Base-by-base conservation (phyloP, 2,888 invertebrate genomes). In the Aleiodes testaceus region DNA sequence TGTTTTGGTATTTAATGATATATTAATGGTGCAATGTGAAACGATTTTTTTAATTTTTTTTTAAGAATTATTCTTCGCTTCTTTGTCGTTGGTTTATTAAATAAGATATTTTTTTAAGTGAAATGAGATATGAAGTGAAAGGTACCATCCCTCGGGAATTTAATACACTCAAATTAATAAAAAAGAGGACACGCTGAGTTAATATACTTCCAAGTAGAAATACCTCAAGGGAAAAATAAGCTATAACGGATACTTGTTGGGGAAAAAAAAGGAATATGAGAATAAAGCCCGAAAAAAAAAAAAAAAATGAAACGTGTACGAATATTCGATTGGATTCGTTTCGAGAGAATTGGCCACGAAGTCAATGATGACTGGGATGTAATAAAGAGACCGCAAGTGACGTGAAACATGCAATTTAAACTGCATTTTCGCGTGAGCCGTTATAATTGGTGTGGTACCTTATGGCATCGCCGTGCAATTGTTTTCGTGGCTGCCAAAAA, bases 401-500 rank as follows among this genome's bases (percentile, higher is more conserved):
- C 76, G 80, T 75, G 79, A 80, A 81, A 78, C 82, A 66, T 80
- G 83, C 81, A 82, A 82, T 82, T 83, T 84, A 82, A 84, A 83
- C 81, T 79, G 83, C 84, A 85, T 84, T 85, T 85, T 84, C 83
- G 78, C 78, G 79, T 80, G 83, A 83, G 81, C 84, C 83, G 82
- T 82, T 82, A 82, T 82, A 82, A 82, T 82, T 79, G 80, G 36
- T 77, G 75, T 14, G 63, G 66, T 63, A 67, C 55, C 45, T 70
- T 73, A 70, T 72, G 72, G 26, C 20, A 47, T 72, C 47, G 2
- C 16, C 18, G 16, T 36, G 1, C 59, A n/a, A 59, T 59, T 59
- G 59, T 59, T 59, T 18, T 9, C 11, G 42, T 16, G 59, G 26
- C 36, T 50, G 36, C 12, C 30, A 18, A 49, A n/a, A n/a, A n/a